Base-by-base conservation (phyloP, 1,140 invertebrate species). In the Drosophila pachea region DNA sequence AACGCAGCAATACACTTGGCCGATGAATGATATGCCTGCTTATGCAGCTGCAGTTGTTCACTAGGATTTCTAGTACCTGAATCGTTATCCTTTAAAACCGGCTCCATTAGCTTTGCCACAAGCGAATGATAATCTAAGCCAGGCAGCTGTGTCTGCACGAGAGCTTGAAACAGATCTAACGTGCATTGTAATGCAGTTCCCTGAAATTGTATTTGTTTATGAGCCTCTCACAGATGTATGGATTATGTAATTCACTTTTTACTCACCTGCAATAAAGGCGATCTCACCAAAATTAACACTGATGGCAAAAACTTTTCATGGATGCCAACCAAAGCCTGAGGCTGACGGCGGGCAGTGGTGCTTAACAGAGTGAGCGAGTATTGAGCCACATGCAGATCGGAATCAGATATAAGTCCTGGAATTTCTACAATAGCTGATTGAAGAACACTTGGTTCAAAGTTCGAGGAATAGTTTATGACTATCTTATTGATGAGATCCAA, bases 361-460 rank as follows among this genome's bases (percentile, higher is more conserved):
- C 93, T 93, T 12, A 96, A 89, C 40, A 97, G 90, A 31, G 93
- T 93, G 47, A 97, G 91, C 38, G 94, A 95, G 75, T 97, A 93
- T 90, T 99, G 97, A 40, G 98, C 97, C 78, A 99, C 97, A 90
- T 99, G 97, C 36, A 99, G 91, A 91, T 99, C 98, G 49, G 95
- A 93, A 89, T 99, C 98, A 78, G 94, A 96, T 54, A 99, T 92
- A 22, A 99, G 90, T 40, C 96, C 94, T 40, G 97, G 96, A 74
- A 99, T 90, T 90, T 98, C 97, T 12, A 93, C 91, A 68, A 97
- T 89, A 77, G 94, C 94, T 88, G 94, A 94, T 76, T 94, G 93
- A 32, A 97, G 90, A 67, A 96, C 91, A 74, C 93, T 93, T 3
- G 93, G 90, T 65, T 93, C 93, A 33, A 97, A 90, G 16, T 92